Percentiles rank a stretch among this genome's conserved stretches.
Evolutionary conservation across 2,113 vertebrate species (phyloP).

Genomic region (Pterocles orientalis): DNA sequence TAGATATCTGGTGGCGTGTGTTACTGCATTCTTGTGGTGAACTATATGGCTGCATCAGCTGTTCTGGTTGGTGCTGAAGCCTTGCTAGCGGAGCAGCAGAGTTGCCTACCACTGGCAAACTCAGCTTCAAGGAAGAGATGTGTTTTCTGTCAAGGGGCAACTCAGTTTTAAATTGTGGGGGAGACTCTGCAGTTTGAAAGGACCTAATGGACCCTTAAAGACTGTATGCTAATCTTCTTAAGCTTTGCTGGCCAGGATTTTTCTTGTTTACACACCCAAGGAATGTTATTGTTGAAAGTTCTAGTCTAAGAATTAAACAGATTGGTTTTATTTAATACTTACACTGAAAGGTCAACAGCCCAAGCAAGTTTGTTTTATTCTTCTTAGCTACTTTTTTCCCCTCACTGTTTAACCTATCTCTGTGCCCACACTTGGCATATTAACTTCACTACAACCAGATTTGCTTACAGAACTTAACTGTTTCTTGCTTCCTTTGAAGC

Average conservation of each 20-base stretch:
- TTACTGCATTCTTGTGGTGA: background rate
- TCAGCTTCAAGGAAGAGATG: background rate
- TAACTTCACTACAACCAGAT: background rate
- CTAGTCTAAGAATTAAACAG: constrained; percentile 10
- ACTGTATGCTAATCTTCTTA: constrained; percentile 33
- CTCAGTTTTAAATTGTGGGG: background rate
- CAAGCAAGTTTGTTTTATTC: background rate
- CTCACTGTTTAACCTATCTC: background rate
- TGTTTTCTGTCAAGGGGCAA: background rate
- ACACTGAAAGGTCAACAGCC: background rate
- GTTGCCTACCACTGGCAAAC: background rate
- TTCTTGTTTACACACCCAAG: background rate
- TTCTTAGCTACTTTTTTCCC: background rate
- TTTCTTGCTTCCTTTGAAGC: background rate
- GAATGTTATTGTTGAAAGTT: constrained; percentile 46
- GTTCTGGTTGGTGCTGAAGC: background rate
- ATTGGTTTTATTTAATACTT: constrained; percentile 29
- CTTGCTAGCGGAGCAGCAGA: background rate
- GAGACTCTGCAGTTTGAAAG: background rate
- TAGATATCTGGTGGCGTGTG: background rate
- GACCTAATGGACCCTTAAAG: background rate
- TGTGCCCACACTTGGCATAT: background rate
- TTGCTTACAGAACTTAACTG: background rate
- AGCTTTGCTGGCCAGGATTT: background rate
- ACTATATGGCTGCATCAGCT: background rate